These are phyloP conservation scores for Tetropium fuscum DNA, from an alignment of 2,888 invertebrate genomes.

Conservation along the genomic window DNA sequence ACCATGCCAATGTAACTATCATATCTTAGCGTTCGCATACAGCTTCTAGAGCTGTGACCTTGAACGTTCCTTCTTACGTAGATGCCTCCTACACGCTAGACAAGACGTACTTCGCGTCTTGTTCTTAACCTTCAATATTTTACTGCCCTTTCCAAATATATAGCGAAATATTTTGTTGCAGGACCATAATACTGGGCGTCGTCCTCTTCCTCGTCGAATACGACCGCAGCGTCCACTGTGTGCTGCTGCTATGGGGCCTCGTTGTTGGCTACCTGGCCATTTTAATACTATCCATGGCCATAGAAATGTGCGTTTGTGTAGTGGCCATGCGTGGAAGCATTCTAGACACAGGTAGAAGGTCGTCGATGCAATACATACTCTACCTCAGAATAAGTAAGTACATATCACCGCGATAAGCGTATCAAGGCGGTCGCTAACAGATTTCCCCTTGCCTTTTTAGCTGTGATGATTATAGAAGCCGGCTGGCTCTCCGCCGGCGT, in stretches of 20 bases:
- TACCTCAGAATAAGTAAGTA: conserved; percentile 81
- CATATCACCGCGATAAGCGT: not conserved
- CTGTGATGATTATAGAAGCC: conserved; percentile 79
- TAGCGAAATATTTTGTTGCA: too few species aligned
- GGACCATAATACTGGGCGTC: conserved; percentile 72
- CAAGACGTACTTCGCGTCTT: too few species aligned
- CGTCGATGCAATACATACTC: conserved; percentile 83
- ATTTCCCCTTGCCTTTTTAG: conserved; percentile 66
- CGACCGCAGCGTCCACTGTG: conserved; percentile 67
- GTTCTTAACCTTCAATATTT: too few species aligned
- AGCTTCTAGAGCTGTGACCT: too few species aligned
- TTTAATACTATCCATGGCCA: conserved; percentile 70
- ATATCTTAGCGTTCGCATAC: too few species aligned
- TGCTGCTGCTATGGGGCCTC: conserved; percentile 70
- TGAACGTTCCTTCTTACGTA: too few species aligned
- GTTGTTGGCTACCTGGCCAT: conserved; percentile 74
- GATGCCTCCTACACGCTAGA: too few species aligned
- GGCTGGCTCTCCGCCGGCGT: conserved; percentile 81
- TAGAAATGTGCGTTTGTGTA: conserved; percentile 79
- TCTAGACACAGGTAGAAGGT: conserved; percentile 78
- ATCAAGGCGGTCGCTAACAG: not conserved
- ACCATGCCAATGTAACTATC: too few species aligned
- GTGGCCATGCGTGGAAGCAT: conserved; percentile 85
- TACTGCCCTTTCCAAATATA: too few species aligned
- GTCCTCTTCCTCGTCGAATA: conserved; percentile 72